A percentile compares a stretch with the other conserved stretches of the same genome.
Conservation (phyloP, 2,113 vertebrate species). For the Anser cygnoides region DNA sequence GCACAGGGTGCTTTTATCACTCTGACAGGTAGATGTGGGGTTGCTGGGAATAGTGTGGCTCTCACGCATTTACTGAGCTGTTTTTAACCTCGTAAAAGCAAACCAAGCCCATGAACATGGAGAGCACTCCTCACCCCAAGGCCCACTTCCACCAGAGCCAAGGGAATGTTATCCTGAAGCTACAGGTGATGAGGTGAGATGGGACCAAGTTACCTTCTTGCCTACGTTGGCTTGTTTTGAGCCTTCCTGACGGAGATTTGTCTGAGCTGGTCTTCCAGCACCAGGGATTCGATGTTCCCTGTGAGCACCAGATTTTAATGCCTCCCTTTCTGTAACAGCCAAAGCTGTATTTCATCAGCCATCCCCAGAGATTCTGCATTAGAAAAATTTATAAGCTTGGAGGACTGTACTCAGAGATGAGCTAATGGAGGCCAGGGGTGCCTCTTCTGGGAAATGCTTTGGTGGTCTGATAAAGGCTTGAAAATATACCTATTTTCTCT, state of each 20-base stretch:
- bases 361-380: constrained; percentile 23
- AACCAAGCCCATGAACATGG: not conserved
- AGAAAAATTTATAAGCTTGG: constrained; percentile 50
- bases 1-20: not conserved
- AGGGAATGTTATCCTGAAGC: not conserved
- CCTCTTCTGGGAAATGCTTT: constrained; percentile 49
- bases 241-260: rapidly evolving
- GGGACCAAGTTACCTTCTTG: not conserved
- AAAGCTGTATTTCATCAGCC: constrained; percentile 2
- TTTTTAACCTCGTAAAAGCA: not conserved
- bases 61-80: not conserved
- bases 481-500: not conserved
- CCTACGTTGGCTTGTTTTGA: not conserved
- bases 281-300: not conserved
- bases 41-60: not conserved
- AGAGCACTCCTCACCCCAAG: not conserved
- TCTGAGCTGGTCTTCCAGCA: not conserved
- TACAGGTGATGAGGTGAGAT: not conserved
- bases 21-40: not conserved
- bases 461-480: constrained; percentile 39
- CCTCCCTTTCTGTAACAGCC: not conserved
- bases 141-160: not conserved
- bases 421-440: constrained; percentile 52
- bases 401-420: constrained; percentile 13
- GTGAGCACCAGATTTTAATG: not conserved